These are phyloP conservation scores for Sorex fumeus DNA, from an alignment of 2,113 vertebrate species.

Conservation along the genomic window DNA sequence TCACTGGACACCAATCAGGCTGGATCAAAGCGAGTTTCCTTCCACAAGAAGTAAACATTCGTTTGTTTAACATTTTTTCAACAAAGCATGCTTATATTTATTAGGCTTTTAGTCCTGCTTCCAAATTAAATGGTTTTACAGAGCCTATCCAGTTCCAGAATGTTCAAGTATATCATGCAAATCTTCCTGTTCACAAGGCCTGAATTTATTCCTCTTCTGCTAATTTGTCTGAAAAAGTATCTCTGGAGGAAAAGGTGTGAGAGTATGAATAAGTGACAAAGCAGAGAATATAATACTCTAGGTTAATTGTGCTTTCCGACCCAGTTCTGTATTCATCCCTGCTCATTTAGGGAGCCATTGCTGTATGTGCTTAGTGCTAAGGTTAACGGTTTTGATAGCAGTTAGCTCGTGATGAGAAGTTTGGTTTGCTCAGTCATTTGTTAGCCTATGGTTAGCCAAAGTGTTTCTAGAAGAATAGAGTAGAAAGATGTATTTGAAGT, in stretches of 20 bases:
- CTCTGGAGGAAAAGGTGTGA: background rate
- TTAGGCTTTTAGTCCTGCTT: background rate
- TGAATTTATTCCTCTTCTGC: background rate
- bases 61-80: background rate
- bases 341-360: background rate
- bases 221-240: background rate
- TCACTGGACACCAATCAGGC: background rate
- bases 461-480: background rate
- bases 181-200: background rate
- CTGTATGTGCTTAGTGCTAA: background rate
- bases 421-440: background rate
- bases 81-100: background rate
- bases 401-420: background rate
- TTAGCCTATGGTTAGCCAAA: background rate
- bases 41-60: background rate
- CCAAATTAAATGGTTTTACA: background rate
- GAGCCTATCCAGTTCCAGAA: background rate
- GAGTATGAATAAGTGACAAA: background rate
- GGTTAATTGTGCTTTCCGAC: background rate
- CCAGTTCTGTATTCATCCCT: background rate
- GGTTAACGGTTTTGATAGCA: background rate
- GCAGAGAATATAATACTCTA: background rate
- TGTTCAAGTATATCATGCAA: background rate
- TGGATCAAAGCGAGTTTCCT: background rate
- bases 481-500: constrained; percentile 42